Evolutionary conservation across 2,797 vertebrate genomes (phyloP).

Genomic region (Phataginus tricuspis): DNA sequence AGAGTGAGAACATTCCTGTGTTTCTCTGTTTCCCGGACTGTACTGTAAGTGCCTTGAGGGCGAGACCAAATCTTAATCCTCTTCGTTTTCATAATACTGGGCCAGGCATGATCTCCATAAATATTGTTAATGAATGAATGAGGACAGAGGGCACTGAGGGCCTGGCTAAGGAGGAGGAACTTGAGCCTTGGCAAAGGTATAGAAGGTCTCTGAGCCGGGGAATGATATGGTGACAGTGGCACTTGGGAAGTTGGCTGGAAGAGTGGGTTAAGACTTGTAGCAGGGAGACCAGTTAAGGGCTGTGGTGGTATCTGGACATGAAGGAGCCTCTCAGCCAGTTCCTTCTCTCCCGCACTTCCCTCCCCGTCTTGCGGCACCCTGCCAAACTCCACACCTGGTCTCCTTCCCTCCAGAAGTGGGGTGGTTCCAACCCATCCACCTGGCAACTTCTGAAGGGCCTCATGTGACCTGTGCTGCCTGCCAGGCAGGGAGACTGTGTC

Average conservation of each 20-base stretch:
- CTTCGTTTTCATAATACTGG: slow-evolving; percentile 7
- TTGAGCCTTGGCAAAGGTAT: not conserved
- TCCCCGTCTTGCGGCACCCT: not conserved
- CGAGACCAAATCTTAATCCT: not conserved
- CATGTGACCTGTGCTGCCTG: not conserved
- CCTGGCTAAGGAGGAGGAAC: not conserved
- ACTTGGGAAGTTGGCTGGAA: not conserved
- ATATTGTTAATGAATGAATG: not conserved
- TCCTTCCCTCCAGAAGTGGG: not conserved
- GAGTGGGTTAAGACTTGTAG: not conserved
- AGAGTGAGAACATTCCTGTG: slow-evolving; percentile 32
- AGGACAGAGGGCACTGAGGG: not conserved
- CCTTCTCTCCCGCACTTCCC: not conserved
- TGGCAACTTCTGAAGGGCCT: slow-evolving; percentile 17
- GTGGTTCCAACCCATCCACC: not conserved
- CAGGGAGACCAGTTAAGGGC: not conserved
- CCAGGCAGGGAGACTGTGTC: not conserved
- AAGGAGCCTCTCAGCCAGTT: not conserved
- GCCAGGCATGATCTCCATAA: not conserved
- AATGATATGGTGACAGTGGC: not conserved
- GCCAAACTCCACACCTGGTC: not conserved
- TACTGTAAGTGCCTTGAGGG: not conserved
- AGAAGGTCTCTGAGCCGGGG: not conserved
- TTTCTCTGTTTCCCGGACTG: slow-evolving; percentile 44
- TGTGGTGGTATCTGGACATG: rapidly evolving